Base-by-base conservation (phyloP, 2,113 vertebrate genomes). In the Cyprinus carpio region DNA sequence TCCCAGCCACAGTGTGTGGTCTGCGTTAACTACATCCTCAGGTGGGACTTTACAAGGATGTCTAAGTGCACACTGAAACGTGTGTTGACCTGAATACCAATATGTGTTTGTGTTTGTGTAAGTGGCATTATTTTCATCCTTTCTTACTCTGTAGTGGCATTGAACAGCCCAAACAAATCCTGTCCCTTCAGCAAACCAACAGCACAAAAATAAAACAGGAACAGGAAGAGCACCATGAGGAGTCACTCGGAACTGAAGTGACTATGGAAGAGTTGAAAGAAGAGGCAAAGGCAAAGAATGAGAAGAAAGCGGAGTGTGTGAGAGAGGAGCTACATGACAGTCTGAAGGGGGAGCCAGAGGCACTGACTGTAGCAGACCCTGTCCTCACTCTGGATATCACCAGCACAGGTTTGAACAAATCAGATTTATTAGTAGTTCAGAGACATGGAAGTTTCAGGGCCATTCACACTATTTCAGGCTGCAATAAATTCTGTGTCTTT, bases 1-100 rank as follows among this genome's bases (percentile, higher is more conserved):
- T 98, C 97, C 31, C 98, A 99, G 88, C 98, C 98, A 27, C 98
- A 99, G 87, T 99, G 98, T 93, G 96, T 99, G 65, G 97, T 99
- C 72, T 99, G 98, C 64, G 96, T 99, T 84, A 99, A 99, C 94
- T 99, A 98, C 20, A 97, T 99, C 86, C 95, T 99, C 90, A 99
- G 98, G 98, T 99, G 94, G 91, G 92, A 82, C 16, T 11, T 31
- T 11, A 72, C 16, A 1, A 16, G 31, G 64, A 75, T 46, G 25
- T 81, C 46, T 78, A 10, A 23, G 37, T 77, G 40, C 25, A 31
- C 75, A 23, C 62, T 56, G 16, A 15, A 29, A 23, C 11, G 0
- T 27, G 20, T 58, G 75, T 80, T 6, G 37, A n/a, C 62, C 31
- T 20, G 25, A 46, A 34, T 27, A 46, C 8, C 4, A 67, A 7